phyloP scores from a whole-genome alignment of 2,113 vertebrate species.

The human region GRCh38 chr5:51891501-51892000 shows the following conservation, averaged over 20 bases:
- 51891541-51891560: not conserved
- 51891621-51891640: not conserved
- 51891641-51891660: not conserved
- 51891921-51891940: not conserved
- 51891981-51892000: not conserved
- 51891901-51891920: accelerated
- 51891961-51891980: not conserved
- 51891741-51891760: accelerated
- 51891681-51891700: not conserved
- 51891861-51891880: not conserved
- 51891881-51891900: not conserved
- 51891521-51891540: not conserved
- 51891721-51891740: not conserved
- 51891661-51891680: not conserved
- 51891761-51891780: accelerated
- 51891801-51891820: not conserved
- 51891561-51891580: not conserved
- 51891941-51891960: not conserved
- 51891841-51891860: not conserved
- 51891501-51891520: not conserved
- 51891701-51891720: not conserved
- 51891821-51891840: not conserved
- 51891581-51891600: not conserved
- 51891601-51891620: not conserved
- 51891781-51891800: not conserved